phyloP scores from a whole-genome alignment of 2,113 vertebrate species.

The Psilopsiagon aurifrons region DNA sequence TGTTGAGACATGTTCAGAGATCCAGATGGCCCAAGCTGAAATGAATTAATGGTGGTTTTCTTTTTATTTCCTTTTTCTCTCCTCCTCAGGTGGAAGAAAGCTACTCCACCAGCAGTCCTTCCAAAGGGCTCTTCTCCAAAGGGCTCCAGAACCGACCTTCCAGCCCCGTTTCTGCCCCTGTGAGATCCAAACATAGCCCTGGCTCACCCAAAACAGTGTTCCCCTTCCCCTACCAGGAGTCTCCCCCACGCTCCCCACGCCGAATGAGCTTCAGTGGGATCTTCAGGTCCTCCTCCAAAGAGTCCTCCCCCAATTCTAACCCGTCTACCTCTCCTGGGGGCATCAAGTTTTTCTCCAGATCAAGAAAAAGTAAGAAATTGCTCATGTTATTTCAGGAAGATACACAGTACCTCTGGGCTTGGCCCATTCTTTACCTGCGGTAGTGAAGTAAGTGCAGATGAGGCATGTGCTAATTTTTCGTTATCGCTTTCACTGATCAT shows the following conservation, averaged over 20 bases:
- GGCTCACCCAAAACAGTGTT: conserved; percentile 87
- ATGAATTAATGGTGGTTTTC: not conserved
- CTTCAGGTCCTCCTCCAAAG: conserved; percentile 89
- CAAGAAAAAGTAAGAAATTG: conserved; percentile 87
- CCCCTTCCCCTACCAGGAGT: conserved; percentile 86
- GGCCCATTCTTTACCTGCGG: conserved; percentile 52
- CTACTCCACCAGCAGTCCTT: conserved; percentile 79
- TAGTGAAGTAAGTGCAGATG: conserved; percentile 65
- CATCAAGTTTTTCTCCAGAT: conserved; percentile 89
- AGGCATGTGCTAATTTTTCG: conserved; percentile 25
- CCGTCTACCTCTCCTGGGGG: conserved; percentile 85
- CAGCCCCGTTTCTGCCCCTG: conserved; percentile 86
- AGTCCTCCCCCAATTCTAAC: conserved; percentile 81
- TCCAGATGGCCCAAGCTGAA: not conserved
- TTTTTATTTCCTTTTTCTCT: not conserved
- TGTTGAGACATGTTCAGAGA: not conserved
- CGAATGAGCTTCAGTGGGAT: conserved; percentile 94
- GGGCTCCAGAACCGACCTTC: conserved; percentile 81
- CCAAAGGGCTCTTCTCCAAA: conserved; percentile 85
- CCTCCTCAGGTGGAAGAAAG: conserved; percentile 79
- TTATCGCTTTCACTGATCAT: conserved; percentile 1
- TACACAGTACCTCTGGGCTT: conserved; percentile 59
- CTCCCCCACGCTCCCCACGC: conserved; percentile 86
- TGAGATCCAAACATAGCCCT: conserved; percentile 81
- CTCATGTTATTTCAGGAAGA: conserved; percentile 68